Percentiles rank a stretch among this genome's conserved stretches.
These are phyloP conservation scores for Ormyrus pomaceus DNA, from an alignment of 2,888 invertebrate genomes.

Conservation along the genomic window DNA sequence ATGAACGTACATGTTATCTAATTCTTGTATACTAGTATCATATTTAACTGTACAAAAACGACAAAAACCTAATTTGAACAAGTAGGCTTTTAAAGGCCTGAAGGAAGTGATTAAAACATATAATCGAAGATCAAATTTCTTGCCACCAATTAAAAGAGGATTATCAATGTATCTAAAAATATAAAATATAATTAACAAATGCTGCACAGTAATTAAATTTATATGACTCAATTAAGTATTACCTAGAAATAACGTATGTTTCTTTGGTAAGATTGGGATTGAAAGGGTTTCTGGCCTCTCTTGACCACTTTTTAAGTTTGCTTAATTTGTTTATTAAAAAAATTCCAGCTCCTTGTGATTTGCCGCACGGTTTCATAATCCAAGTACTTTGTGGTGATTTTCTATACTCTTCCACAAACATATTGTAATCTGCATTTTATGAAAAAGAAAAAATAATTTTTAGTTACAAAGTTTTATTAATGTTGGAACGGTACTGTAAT, in stretches of 20 bases:
- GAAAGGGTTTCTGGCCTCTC: conserved; percentile 90
- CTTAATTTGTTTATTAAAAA: conserved; percentile 96
- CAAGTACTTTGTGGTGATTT: conserved; percentile 96
- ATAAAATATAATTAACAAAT: not conserved
- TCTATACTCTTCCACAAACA: conserved; percentile 97
- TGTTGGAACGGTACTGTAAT: not conserved
- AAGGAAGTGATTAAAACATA: conserved; percentile 96
- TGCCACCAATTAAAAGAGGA: conserved; percentile 95
- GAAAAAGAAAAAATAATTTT: not conserved
- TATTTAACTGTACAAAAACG: conserved; percentile 98
- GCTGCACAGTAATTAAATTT: not conserved
- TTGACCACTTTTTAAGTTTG: conserved; percentile 93
- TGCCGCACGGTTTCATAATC: conserved; percentile 98
- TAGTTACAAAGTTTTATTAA: not conserved
- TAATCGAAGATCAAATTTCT: conserved; percentile 95
- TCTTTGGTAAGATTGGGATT: conserved; percentile 91
- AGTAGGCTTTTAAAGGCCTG: conserved; percentile 93
- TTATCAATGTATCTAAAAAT: conserved; percentile 89
- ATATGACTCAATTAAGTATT: not conserved
- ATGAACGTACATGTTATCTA: conserved; percentile 96
- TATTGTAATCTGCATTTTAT: conserved; percentile 87
- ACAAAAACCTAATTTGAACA: conserved; percentile 95
- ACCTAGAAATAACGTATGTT: conserved; percentile 96
- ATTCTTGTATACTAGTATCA: conserved; percentile 89
- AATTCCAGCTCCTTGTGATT: conserved; percentile 96